Evolutionary conservation across 1,140 invertebrate genomes (phyloP).

Genomic region (Lepidostoma basale): DNA sequence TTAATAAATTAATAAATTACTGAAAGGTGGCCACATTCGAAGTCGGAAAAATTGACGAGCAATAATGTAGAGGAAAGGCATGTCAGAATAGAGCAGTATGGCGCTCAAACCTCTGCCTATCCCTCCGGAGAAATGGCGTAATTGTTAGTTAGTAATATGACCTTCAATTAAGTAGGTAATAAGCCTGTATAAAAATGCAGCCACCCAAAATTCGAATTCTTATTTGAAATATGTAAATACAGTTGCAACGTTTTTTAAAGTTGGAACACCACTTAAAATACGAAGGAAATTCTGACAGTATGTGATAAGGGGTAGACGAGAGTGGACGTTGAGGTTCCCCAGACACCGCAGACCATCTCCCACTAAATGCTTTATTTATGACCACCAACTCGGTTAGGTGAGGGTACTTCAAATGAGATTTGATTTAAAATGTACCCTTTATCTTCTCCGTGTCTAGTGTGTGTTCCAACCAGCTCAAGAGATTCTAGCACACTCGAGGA

Average conservation of each 20-base stretch:
- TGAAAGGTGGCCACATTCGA: no score
- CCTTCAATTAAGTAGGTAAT: background rate
- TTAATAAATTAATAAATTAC: no score
- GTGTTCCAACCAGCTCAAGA: no score
- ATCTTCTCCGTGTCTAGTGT: no score
- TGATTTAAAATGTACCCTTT: background rate
- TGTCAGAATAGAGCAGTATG: no score
- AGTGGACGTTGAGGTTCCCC: background rate
- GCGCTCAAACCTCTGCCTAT: no score
- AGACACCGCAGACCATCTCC: background rate
- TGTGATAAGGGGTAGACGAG: background rate
- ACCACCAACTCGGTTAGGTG: background rate
- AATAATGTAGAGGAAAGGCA: no score
- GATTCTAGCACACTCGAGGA: background rate
- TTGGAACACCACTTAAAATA: background rate
- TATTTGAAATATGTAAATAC: background rate
- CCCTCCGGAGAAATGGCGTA: no score
- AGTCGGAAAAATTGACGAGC: no score
- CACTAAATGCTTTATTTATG: constrained; percentile 5
- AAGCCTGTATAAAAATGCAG: background rate
- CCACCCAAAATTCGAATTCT: background rate
- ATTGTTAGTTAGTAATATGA: background rate
- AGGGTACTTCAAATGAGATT: background rate
- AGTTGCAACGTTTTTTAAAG: background rate
- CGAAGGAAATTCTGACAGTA: background rate